Conservation (phyloP, 2,888 invertebrate species). For the Nebria brevicollis region DNA sequence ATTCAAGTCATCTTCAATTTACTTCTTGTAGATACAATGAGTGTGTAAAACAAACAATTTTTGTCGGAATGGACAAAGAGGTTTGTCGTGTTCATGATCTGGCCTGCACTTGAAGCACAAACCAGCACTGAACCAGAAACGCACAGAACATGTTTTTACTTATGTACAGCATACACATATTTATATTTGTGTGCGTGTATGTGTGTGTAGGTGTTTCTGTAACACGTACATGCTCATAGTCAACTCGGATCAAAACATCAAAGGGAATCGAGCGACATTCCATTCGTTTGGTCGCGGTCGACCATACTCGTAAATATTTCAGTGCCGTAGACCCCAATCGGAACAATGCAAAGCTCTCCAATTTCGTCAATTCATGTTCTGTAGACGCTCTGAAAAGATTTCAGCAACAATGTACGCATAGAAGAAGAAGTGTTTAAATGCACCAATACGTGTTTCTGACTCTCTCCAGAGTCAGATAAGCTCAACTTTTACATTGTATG, state of each 20-base stretch:
- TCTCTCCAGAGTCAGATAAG: too few species aligned
- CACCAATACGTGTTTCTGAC: too few species aligned
- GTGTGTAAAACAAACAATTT: not conserved
- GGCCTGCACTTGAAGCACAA: not conserved
- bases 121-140: not conserved
- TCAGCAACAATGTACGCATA: too few species aligned
- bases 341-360: not conserved
- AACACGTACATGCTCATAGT: not conserved
- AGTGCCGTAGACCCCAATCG: not conserved
- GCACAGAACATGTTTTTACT: not conserved
- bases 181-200: not conserved
- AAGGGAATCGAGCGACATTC: not conserved
- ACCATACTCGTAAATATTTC: not conserved
- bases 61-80: constrained; percentile 2
- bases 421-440: too few species aligned
- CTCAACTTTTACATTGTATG: too few species aligned
- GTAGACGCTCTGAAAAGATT: not conserved
- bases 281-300: not conserved
- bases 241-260: not conserved
- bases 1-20: not conserved
- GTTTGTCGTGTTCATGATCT: constrained; percentile 1
- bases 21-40: constrained; percentile 6
- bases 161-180: not conserved
- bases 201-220: not conserved
- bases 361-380: not conserved